These are phyloP conservation scores for Noctua fimbriata DNA, from an alignment of 2,888 invertebrate species.

Conservation along the genomic window DNA sequence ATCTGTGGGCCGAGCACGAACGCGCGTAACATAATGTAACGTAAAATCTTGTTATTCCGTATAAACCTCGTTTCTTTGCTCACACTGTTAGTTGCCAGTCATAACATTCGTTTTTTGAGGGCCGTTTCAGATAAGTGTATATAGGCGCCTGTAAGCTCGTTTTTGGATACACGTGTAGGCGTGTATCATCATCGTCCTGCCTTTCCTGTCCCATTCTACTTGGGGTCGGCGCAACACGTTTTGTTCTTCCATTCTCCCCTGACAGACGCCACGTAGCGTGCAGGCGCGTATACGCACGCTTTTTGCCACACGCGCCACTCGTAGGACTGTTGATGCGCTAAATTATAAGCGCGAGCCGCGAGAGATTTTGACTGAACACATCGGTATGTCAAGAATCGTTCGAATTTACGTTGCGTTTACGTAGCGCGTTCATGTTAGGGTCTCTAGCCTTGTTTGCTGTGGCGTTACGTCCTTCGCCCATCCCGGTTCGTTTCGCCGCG, in stretches of 20 bases:
- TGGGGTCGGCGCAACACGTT: too few relatives aligned
- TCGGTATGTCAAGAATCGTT: too few relatives aligned
- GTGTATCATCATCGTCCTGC: neutral
- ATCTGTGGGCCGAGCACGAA: constrained; percentile 1
- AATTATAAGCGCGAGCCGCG: neutral
- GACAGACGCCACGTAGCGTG: too few relatives aligned
- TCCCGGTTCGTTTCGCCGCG: neutral
- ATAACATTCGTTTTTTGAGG: neutral
- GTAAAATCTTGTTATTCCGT: neutral
- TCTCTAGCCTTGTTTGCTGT: neutral
- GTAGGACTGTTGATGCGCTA: neutral
- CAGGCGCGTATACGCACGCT: neutral
- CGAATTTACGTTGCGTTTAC: neutral
- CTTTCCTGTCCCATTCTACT: too few relatives aligned
- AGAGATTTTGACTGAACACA: neutral
- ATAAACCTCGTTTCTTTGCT: neutral
- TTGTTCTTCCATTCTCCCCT: too few relatives aligned
- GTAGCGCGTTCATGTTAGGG: neutral
- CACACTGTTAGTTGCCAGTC: neutral
- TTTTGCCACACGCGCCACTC: neutral
- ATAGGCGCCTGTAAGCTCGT: neutral
- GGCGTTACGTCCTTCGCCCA: constrained; percentile 32
- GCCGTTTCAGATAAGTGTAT: neutral
- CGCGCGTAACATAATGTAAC: neutral
- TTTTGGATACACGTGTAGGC: neutral